Percentiles rank a stretch among this genome's conserved stretches.
Conservation (phyloP, 2,797 vertebrate species). For the Eleutherodactylus coqui region DNA sequence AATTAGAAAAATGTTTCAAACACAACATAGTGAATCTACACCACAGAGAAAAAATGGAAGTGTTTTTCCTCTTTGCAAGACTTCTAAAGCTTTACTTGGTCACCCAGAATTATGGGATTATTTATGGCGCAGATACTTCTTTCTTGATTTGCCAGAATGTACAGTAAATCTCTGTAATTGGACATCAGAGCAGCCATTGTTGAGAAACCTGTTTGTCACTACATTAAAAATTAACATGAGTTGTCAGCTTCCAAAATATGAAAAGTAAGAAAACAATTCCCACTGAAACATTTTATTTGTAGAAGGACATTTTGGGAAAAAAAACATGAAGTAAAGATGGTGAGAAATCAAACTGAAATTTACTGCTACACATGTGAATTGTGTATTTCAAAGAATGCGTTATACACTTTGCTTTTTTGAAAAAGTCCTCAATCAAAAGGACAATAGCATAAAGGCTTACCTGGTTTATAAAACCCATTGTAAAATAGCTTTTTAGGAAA, state of each 20-base stretch:
- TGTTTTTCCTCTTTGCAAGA: background rate
- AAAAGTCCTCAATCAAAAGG: too few relatives aligned
- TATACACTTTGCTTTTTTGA: too few relatives aligned
- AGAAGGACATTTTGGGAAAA: background rate
- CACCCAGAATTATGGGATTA: background rate
- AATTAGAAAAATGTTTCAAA: background rate
- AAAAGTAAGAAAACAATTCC: slow-evolving; percentile 7
- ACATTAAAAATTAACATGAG: background rate
- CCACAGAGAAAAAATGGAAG: background rate
- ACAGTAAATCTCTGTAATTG: slow-evolving; percentile 21
- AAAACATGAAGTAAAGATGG: background rate
- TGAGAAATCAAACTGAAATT: background rate
- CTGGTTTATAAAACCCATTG: too few relatives aligned
- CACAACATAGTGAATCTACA: background rate
- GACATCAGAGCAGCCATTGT: slow-evolving; percentile 4
- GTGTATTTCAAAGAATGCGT: background rate
- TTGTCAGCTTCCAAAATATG: slow-evolving; percentile 23
- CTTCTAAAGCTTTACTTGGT: background rate
- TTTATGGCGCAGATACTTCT: background rate
- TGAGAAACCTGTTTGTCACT: background rate
- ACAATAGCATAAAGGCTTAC: too few relatives aligned
- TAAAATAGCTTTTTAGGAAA: too few relatives aligned
- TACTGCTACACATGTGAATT: background rate
- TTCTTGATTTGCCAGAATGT: slow-evolving; percentile 31
- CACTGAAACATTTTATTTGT: background rate